Conservation (phyloP, 92 coral and sea anemone genomes). For the Porites cylindrica region DNA sequence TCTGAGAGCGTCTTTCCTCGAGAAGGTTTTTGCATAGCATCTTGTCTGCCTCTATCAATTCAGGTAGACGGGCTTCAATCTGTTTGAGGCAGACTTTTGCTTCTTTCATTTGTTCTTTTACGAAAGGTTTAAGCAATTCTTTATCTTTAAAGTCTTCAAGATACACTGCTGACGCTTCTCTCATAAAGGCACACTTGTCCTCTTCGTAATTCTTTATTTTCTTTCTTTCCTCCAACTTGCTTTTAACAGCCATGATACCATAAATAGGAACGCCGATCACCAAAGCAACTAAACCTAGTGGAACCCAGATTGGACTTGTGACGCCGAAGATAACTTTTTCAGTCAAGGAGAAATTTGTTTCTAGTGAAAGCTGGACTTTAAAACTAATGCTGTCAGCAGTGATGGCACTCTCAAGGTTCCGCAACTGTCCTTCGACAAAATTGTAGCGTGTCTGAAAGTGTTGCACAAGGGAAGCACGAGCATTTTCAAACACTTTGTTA, state of each 20-base stretch:
- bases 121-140: not conserved
- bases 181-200: slow-evolving; percentile 46
- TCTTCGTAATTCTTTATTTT: slow-evolving; percentile 17
- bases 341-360: not conserved
- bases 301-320: slow-evolving; percentile 68
- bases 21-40: not conserved
- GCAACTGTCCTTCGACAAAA: slow-evolving; percentile 34
- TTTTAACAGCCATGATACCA: slow-evolving; percentile 39
- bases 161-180: slow-evolving; percentile 15
- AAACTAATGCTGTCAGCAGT: not conserved
- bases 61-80: slow-evolving; percentile 40
- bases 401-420: slow-evolving; percentile 4
- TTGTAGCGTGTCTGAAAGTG: slow-evolving; percentile 29
- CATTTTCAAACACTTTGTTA: slow-evolving; percentile 25
- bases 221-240: slow-evolving; percentile 31
- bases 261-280: slow-evolving; percentile 45
- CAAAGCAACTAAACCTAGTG: slow-evolving; percentile 51
- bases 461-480: slow-evolving; percentile 28
- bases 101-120: slow-evolving; percentile 30
- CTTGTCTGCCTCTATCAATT: slow-evolving; percentile 44
- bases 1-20: no score
- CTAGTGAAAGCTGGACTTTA: no score
- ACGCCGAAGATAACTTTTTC: slow-evolving; percentile 37
- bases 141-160: slow-evolving; percentile 4
- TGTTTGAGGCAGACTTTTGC: slow-evolving; percentile 26